phyloP scores from a whole-genome alignment of 2,113 vertebrate genomes.

The Esox niger region DNA sequence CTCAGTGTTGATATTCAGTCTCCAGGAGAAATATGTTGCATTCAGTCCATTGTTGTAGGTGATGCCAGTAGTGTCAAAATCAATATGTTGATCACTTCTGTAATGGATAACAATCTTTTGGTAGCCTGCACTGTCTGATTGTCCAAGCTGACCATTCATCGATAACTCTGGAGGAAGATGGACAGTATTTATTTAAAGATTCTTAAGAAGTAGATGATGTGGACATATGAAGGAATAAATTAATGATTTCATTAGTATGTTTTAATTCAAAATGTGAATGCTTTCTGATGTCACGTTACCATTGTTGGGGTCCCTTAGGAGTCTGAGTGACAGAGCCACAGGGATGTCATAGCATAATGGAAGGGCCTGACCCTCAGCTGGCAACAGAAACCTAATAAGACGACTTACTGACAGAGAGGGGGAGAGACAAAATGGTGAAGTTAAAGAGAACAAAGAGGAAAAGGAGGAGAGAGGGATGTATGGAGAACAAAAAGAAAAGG shows the following conservation, averaged over 20 bases:
- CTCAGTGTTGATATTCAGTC: neutral
- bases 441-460: neutral
- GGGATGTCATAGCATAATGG: conserved; percentile 63
- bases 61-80: conserved; percentile 22
- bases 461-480: neutral
- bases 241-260: neutral
- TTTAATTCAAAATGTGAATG: neutral
- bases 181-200: neutral
- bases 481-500: neutral
- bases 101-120: conserved; percentile 45
- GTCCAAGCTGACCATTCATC: conserved; percentile 58
- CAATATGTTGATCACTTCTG: conserved; percentile 20
- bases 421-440: neutral
- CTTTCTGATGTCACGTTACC: conserved; percentile 46
- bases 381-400: conserved; percentile 54
- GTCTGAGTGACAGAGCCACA: conserved; percentile 31
- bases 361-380: conserved; percentile 30
- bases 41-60: conserved; percentile 21
- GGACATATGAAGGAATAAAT: neutral
- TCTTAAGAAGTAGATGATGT: neutral
- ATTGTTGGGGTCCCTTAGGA: conserved; percentile 49
- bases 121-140: conserved; percentile 44
- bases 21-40: neutral
- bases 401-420: conserved; percentile 4
- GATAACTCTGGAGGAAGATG: conserved; percentile 45